These are phyloP conservation scores for Gobius niger DNA, from an alignment of 2,113 vertebrate genomes.

Conservation along the genomic window DNA sequence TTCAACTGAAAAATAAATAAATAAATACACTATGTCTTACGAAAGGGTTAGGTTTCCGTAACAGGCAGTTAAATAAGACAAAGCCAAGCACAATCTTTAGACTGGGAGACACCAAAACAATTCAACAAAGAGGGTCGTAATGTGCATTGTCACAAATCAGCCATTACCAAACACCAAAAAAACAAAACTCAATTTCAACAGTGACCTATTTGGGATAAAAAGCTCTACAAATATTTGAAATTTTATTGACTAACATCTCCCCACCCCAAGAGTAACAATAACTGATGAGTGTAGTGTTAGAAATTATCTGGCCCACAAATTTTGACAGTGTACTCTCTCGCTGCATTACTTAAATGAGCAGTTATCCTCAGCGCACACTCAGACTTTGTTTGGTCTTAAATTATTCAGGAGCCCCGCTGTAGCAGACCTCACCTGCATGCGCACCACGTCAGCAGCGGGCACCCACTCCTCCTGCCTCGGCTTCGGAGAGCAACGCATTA, in stretches of 20 bases:
- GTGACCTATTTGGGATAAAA: too few species aligned
- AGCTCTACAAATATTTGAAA: too few species aligned
- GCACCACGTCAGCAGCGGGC: conserved; percentile 48
- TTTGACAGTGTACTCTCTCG: conserved; percentile 57
- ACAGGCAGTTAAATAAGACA: not conserved
- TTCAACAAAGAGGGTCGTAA: not conserved
- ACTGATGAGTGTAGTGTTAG: conserved; percentile 14
- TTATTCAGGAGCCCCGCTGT: conserved; percentile 68
- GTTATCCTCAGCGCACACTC: conserved; percentile 59
- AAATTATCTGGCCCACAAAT: conserved; percentile 43
- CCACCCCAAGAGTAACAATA: too few species aligned
- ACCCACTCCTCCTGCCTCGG: conserved; percentile 33
- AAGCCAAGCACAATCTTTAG: not conserved
- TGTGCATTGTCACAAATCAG: not conserved
- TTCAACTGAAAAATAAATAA: not conserved
- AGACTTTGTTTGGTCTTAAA: conserved; percentile 70
- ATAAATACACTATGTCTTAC: not conserved
- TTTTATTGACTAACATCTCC: too few species aligned
- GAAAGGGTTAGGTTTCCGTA: not conserved
- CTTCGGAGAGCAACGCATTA: conserved; percentile 57
- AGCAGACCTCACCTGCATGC: conserved; percentile 59
- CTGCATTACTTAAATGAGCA: conserved; percentile 69
- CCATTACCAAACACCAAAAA: not conserved
- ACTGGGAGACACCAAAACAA: not conserved
- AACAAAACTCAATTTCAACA: too few species aligned